Percentiles rank a stretch among this genome's conserved stretches.
phyloP scores from a whole-genome alignment of 2,797 vertebrate species.

The Onychomys torridus region DNA sequence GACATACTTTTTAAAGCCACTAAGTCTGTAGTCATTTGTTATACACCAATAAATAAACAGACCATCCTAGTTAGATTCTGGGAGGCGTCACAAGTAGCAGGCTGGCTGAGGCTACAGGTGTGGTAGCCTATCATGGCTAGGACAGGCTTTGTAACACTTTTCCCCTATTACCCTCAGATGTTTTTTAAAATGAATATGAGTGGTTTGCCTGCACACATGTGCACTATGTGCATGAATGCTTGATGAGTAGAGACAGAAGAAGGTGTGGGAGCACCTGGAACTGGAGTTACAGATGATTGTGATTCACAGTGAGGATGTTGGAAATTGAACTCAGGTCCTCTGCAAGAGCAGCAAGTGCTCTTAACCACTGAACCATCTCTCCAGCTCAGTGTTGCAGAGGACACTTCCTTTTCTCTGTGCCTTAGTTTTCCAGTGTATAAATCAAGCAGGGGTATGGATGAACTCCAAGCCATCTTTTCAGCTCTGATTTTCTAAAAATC shows the following conservation, averaged over 20 bases:
- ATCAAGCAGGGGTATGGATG: neutral
- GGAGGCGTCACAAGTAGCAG: neutral
- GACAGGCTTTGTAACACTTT: neutral
- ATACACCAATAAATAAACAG: neutral
- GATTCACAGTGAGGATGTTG: neutral
- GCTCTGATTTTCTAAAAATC: constrained; percentile 18
- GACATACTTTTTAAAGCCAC: neutral
- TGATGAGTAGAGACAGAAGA: neutral
- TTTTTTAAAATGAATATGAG: neutral
- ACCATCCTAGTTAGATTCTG: neutral
- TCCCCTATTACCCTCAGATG: neutral
- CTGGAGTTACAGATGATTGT: neutral
- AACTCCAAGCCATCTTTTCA: neutral
- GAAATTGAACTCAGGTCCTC: neutral
- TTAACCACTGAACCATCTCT: neutral
- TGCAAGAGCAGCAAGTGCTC: neutral
- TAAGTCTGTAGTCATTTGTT: constrained; percentile 4
- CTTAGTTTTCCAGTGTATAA: constrained; percentile 19
- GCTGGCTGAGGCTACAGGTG: neutral
- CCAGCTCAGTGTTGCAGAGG: neutral
- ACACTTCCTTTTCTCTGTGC: neutral
- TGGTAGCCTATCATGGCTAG: neutral
- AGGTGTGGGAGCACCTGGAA: neutral
- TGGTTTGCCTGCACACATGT: neutral
- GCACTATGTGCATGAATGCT: neutral